These are phyloP conservation scores for Motacilla tschutschensis DNA, from an alignment of 2,113 vertebrate genomes.

Conservation along the genomic window DNA sequence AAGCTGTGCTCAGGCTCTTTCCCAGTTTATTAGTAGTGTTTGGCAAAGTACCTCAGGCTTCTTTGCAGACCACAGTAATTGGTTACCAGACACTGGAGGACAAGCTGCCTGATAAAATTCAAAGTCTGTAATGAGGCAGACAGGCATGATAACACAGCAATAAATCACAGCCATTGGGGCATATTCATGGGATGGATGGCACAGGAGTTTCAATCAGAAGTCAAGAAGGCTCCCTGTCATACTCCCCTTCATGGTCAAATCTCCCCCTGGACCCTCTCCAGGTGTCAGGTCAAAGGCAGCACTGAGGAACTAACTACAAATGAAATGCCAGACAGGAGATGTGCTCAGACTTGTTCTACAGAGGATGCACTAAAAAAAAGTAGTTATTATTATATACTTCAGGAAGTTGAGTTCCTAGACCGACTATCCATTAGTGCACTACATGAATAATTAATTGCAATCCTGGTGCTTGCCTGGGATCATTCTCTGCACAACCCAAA, in stretches of 20 bases:
- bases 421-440: not conserved
- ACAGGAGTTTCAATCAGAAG: slow-evolving; percentile 37
- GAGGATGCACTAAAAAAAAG: not conserved
- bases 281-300: not conserved
- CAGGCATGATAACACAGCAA: slow-evolving; percentile 52
- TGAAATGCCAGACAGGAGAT: not conserved
- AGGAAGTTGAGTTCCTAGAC: slow-evolving; percentile 5
- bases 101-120: slow-evolving; percentile 53
- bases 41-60: slow-evolving; percentile 53
- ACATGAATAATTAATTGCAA: not conserved
- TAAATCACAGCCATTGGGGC: slow-evolving; percentile 53
- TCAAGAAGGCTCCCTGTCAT: slow-evolving; percentile 1
- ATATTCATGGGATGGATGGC: slow-evolving; percentile 10
- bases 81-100: slow-evolving; percentile 46
- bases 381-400: not conserved
- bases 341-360: not conserved
- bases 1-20: slow-evolving; percentile 26
- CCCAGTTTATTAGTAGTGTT: slow-evolving; percentile 41
- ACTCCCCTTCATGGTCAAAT: not conserved
- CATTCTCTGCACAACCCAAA: not conserved
- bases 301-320: not conserved
- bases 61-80: slow-evolving; percentile 52
- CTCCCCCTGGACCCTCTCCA: slow-evolving; percentile 3
- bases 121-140: slow-evolving; percentile 41
- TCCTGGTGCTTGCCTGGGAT: not conserved